Conservation (phyloP, 2,797 vertebrate genomes). For the Molossus molossus region DNA sequence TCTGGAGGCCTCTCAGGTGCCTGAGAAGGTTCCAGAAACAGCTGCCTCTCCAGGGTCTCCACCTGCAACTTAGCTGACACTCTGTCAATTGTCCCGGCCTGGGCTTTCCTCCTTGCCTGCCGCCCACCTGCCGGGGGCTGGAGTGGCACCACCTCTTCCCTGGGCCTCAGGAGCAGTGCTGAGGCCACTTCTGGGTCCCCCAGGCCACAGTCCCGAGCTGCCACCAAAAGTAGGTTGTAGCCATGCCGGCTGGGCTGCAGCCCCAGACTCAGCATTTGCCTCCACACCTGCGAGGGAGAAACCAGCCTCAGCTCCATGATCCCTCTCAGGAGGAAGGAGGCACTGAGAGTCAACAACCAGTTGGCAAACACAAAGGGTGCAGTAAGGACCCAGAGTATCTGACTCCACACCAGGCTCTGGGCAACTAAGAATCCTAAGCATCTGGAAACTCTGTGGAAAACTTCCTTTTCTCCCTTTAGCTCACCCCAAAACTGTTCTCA, state of each 20-base stretch:
- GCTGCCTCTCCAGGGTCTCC: slow-evolving; percentile 91
- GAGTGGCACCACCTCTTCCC: neutral
- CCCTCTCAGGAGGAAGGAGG: neutral
- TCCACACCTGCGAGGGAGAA: slow-evolving; percentile 94
- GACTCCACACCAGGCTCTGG: neutral
- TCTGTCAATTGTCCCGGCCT: neutral
- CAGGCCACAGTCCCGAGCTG: slow-evolving; percentile 95
- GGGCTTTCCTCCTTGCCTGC: slow-evolving; percentile 64
- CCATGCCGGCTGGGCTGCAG: slow-evolving; percentile 91
- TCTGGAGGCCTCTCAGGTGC: neutral
- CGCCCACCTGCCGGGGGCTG: slow-evolving; percentile 42
- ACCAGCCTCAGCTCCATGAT: neutral
- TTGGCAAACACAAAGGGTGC: neutral
- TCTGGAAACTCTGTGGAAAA: neutral
- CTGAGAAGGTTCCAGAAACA: slow-evolving; percentile 88
- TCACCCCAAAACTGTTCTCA: neutral
- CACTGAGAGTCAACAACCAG: fast-evolving
- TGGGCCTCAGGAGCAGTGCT: slow-evolving; percentile 89
- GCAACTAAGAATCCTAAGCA: neutral
- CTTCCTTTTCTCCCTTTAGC: neutral
- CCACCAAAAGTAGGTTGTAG: slow-evolving; percentile 95
- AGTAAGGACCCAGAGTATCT: neutral
- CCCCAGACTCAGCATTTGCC: slow-evolving; percentile 93
- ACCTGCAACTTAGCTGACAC: slow-evolving; percentile 87
- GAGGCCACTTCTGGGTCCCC: slow-evolving; percentile 91